Base-by-base conservation (phyloP, 2,888 invertebrate species). In the Psylliodes chrysocephalus region DNA sequence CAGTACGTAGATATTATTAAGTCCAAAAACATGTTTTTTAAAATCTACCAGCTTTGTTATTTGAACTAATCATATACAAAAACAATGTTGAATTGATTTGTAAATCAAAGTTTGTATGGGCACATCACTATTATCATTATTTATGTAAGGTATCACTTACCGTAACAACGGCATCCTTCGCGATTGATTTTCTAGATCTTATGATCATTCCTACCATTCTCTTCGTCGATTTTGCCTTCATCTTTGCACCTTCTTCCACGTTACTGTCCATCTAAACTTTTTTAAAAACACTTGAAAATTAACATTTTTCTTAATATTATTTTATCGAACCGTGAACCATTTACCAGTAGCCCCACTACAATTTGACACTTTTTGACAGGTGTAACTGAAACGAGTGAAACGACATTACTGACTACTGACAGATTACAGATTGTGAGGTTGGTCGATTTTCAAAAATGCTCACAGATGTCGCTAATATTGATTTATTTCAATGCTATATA, bases 111-210 rank as follows among this genome's bases (percentile, higher is more conserved):
- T 7, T 5, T 40, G 6, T 10, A 3, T 15, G 5, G 6, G 12
- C 12, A n/a, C 1, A 17, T 40, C 6, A 40, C 7, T n/a, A 40
- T 40, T 40, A 1, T 17, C 44, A 17, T n/a, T n/a, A n/a, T 12
- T 18, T 69, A 12, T 10, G 38, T 35, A 57, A 53, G 57, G 57
- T 62, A 66, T 60, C 62, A 81, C 86, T 86, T 88, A 91, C 91
- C 84, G 93, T 93, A 85, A 94, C 92, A 79, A 93, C 91, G 82
- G 92, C 92, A 88, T 94, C 93, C 87, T 93, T 93, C 84, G 90
- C 89, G 82, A 93, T 91, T 82, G 91, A 89, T 86, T 92, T 92
- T 84, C 93, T 89, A 83, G 92, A 93, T 82, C 93, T 87, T 84
- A 92, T 91, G 82, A 92, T 92, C 89, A 93, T 92, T 84, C 92